Evolutionary conservation across 30 jellyfish, hydroid and myxozoan genomes (phyloP), one percentile per base, ranked within the genome.

Genomic region (Pseudorhiza aurosa): DNA sequence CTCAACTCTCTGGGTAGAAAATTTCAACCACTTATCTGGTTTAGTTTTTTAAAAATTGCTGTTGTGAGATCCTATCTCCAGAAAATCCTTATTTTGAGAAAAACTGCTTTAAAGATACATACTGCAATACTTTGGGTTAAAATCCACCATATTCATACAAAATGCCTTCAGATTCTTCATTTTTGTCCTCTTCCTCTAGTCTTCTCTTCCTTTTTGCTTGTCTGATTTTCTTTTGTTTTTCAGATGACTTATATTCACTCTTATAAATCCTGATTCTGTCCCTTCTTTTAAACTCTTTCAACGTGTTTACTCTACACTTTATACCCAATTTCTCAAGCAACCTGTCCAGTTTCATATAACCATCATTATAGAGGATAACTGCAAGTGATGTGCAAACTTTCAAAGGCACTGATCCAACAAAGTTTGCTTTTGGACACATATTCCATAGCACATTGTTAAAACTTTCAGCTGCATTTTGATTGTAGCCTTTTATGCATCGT

Each of bases 391-490:
- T 3, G 42, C 19, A 24, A 43, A 47, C 10, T 11, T 43, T 70
- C 32, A 44, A 29, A 25, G 69, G 68, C 31, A 22, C 55, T 12
- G 68, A 22, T 5, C 83, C 70, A 70, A 44, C 50, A 47, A 43
- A 70, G n/a, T 22, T 47, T 4, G 30, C 21, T 29, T 70, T 70
- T 44, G 83, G 83, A 22, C 83, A 70, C 8, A 44, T 5, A 42
- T 25, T 22, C 69, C 83, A 70, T 4, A 70, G 21, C 6, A 70
- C 8, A 35, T 70, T 44, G 71, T 70, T 70, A n/a, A 70, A 47
- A 49, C 70, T 43, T 47, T 70, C 69, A 4, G 30, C 69, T 18
- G 69, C 70, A 70, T 70, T 70, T 29, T 70, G 83, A 4, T 46
- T 70, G 42, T 8, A 70, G n/a, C 70, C 68, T 5, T 70, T 51